Conservation (phyloP, 2,113 vertebrate genomes). For the Notechis scutatus region DNA sequence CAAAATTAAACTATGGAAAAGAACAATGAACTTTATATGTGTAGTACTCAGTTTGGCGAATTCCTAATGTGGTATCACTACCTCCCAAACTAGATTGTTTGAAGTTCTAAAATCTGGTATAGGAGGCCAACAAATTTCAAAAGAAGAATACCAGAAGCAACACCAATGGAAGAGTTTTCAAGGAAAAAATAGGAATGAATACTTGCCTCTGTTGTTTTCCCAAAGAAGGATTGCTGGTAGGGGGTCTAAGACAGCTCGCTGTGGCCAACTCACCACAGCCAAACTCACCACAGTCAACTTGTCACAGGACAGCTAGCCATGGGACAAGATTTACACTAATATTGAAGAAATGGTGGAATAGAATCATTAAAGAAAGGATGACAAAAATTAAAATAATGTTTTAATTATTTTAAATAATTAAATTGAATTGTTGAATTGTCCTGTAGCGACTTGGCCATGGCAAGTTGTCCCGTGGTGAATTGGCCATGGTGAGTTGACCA, state of each 20-base stretch:
- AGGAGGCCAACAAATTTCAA: background rate
- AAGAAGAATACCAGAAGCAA: background rate
- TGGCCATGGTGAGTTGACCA: background rate
- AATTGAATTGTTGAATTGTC: background rate
- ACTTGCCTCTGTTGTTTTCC: background rate
- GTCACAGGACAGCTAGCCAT: background rate
- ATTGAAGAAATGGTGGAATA: background rate
- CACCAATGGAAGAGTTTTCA: background rate
- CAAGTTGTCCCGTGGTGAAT: background rate
- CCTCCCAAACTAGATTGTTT: background rate
- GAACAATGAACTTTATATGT: background rate
- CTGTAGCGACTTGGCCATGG: background rate
- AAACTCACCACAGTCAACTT: too few relatives aligned
- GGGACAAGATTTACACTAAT: background rate
- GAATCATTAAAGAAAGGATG: background rate
- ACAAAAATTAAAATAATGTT: background rate
- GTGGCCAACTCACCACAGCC: too few relatives aligned
- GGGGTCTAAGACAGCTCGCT: background rate
- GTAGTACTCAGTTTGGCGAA: background rate
- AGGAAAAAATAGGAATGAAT: background rate
- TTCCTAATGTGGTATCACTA: background rate
- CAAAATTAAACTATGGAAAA: background rate
- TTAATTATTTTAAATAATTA: background rate
- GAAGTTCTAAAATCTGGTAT: background rate
- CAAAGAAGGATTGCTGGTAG: background rate